Conservation (phyloP, 2,888 invertebrate species). For the Agriopis leucophaearia region DNA sequence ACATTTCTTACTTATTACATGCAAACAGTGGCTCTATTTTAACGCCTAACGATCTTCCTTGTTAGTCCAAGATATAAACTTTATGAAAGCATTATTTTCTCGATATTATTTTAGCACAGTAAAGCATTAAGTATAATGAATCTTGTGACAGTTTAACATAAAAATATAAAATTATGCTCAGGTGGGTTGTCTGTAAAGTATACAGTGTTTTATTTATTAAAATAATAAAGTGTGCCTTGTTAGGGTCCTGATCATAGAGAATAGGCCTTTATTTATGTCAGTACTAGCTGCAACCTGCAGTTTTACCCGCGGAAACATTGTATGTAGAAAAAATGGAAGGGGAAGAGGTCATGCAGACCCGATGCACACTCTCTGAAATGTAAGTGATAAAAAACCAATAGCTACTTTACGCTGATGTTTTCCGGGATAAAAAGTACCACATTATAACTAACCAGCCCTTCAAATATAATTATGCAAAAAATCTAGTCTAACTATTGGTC, state of each 20-base stretch:
- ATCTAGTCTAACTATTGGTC: too few species aligned
- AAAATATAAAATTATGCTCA: conserved; percentile 27
- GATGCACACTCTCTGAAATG: too few species aligned
- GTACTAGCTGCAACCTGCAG: too few species aligned
- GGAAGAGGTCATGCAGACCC: too few species aligned
- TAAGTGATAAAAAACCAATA: too few species aligned
- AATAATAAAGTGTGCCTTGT: conserved; percentile 25
- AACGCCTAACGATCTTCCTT: conserved; percentile 25
- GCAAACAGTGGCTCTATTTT: conserved; percentile 3
- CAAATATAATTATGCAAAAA: too few species aligned
- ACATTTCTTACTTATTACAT: not conserved
- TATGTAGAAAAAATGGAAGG: too few species aligned
- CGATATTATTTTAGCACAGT: conserved; percentile 20
- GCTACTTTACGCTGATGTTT: too few species aligned
- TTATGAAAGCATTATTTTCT: conserved; percentile 28
- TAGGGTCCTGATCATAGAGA: conserved; percentile 13
- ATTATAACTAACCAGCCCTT: too few species aligned
- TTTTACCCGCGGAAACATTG: too few species aligned
- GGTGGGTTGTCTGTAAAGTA: conserved; percentile 14
- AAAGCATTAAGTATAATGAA: conserved; percentile 28
- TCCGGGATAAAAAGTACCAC: too few species aligned
- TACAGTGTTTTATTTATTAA: conserved; percentile 24
- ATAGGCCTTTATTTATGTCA: conserved; percentile 4
- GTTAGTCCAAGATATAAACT: conserved; percentile 25
- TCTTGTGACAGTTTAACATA: conserved; percentile 26